These are phyloP conservation scores for Balaeniceps rex DNA, from an alignment of 2,113 vertebrate species.

Conservation along the genomic window DNA sequence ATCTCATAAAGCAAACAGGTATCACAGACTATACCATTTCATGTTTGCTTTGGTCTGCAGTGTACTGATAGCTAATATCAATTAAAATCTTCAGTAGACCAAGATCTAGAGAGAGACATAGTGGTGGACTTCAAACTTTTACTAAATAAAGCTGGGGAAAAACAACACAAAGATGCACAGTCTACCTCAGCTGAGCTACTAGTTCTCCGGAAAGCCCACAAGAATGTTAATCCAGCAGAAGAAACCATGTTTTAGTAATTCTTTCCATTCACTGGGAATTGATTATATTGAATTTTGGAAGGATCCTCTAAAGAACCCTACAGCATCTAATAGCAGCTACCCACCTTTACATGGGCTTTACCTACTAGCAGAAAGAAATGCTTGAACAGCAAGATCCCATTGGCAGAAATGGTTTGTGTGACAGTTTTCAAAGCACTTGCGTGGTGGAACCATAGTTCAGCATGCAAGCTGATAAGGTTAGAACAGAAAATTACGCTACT, in stretches of 20 bases:
- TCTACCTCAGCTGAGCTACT: not conserved
- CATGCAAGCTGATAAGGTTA: not conserved
- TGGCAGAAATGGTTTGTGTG: not conserved
- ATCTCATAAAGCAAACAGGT: not conserved
- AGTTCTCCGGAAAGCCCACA: not conserved
- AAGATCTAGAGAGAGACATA: not conserved
- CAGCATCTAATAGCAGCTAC: not conserved
- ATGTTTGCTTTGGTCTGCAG: not conserved
- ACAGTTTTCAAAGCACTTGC: not conserved
- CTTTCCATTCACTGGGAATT: not conserved
- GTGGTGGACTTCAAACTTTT: not conserved
- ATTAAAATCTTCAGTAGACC: not conserved
- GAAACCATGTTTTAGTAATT: not conserved
- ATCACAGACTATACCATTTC: not conserved
- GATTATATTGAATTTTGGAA: not conserved
- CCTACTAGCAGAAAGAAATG: not conserved
- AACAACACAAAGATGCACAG: not conserved
- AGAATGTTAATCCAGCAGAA: not conserved
- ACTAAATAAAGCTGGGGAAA: not conserved
- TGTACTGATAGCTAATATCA: fast-evolving
- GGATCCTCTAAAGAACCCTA: not conserved
- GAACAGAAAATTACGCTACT: fast-evolving
- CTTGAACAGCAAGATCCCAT: not conserved
- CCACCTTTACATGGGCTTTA: not conserved
- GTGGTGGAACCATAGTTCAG: fast-evolving